Conservation (phyloP, 2,797 vertebrate genomes). For the Periparus ater region DNA sequence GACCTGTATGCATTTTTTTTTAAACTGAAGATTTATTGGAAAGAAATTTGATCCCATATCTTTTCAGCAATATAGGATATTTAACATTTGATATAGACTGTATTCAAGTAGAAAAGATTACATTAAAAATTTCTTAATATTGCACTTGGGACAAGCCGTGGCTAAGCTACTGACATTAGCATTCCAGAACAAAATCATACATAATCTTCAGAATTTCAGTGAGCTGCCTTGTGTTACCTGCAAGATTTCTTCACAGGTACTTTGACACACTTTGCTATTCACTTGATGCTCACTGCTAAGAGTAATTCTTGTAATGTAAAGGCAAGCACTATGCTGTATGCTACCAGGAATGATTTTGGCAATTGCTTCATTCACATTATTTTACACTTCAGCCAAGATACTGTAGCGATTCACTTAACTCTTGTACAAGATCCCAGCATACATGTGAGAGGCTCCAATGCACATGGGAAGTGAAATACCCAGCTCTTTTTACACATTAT, state of each 20-base stretch:
- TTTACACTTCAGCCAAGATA: constrained; percentile 25
- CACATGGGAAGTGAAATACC: not conserved
- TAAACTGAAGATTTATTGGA: constrained; percentile 73
- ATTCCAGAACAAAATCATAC: constrained; percentile 48
- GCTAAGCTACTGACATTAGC: constrained; percentile 45
- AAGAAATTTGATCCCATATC: constrained; percentile 68
- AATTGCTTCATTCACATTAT: constrained; percentile 52
- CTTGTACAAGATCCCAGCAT: not conserved
- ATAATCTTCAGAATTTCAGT: not conserved
- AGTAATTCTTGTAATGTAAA: not conserved
- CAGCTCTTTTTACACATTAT: not conserved
- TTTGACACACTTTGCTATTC: not conserved
- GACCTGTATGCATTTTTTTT: not conserved
- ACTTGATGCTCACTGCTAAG: not conserved
- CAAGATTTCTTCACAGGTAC: not conserved
- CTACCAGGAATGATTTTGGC: not conserved
- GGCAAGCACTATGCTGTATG: not conserved
- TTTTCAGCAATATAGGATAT: constrained; percentile 61
- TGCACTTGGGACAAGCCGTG: constrained; percentile 64
- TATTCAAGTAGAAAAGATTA: constrained; percentile 72
- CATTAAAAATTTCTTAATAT: constrained; percentile 56
- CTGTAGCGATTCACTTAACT: constrained; percentile 4
- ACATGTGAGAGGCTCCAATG: not conserved
- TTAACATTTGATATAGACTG: constrained; percentile 60
- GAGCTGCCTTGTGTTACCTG: not conserved